Base-by-base conservation (phyloP, 2,113 vertebrate species). In the Lamprologus tigripictilis region DNA sequence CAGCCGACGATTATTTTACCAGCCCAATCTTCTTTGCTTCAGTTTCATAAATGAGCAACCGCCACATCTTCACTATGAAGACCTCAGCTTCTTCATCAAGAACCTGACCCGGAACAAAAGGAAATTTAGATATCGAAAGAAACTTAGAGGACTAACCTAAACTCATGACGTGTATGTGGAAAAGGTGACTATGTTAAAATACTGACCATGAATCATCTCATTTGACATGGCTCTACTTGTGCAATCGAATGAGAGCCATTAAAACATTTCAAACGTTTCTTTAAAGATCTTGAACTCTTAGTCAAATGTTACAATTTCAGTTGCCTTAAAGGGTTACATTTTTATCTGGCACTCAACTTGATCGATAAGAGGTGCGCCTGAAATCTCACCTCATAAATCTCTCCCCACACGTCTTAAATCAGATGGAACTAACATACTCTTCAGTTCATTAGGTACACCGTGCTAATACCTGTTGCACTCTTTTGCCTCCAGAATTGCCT, bases 1-100 rank as follows among this genome's bases (percentile, higher is more conserved):
- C 49, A 23, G 84, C 79, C 86, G 53, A 92, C 40, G 7, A 90
- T 98, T 97, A 99, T 96, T 99, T 99, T 92, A 97, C 98, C 93
- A 99, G 97, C 96, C 99, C 99, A 54, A 99, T 99, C 97, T 99
- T 99, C 97, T 99, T 99, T 5, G 99, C 98, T 96, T 99, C 99
- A 8, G 99, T 99, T 97, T 99, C 98, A 49, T 99, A 99, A 95
- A 99, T 99, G 94, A 99, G 97, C 94, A 99, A 96, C 95, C 99
- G 96, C 99, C 99, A 99, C 99, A 99, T 99, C 97, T 99, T 99
- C 91, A 99, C 99, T 89, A 99, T 98, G 95, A 99, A 99, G 93
- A 99, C 98, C 96, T 99, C 98, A 40, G 99, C 99, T 96, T 99
- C 99, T 97, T 99, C 99, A 95, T 99, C 98, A 73, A 99, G 97